These are phyloP conservation scores for Neomorphus geoffroyi DNA, from an alignment of 2,797 vertebrate species.

Conservation along the genomic window DNA sequence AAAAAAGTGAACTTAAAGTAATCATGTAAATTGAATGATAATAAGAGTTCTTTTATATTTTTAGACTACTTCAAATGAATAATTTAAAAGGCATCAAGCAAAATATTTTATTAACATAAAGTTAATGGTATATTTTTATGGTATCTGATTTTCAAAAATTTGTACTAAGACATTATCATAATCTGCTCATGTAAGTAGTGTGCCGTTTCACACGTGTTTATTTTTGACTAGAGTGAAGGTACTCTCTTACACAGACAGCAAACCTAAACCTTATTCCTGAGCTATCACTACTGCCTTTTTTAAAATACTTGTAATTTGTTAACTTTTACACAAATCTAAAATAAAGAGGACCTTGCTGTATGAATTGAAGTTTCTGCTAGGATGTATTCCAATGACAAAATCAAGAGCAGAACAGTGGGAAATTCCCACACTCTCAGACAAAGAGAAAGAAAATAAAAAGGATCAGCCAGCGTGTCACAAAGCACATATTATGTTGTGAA, in stretches of 20 bases:
- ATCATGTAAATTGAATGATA: slow-evolving; percentile 87
- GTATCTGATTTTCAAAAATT: slow-evolving; percentile 83
- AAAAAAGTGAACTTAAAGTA: slow-evolving; percentile 83
- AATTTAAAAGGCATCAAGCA: slow-evolving; percentile 83
- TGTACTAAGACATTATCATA: slow-evolving; percentile 78
- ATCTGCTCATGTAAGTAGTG: slow-evolving; percentile 78
- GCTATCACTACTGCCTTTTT: slow-evolving; percentile 47
- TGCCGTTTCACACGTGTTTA: slow-evolving; percentile 74
- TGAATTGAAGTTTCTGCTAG: slow-evolving; percentile 48
- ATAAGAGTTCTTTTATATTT: slow-evolving; percentile 85
- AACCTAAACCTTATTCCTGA: slow-evolving; percentile 63
- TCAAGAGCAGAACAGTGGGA: not conserved
- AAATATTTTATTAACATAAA: slow-evolving; percentile 88
- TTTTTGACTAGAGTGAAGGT: slow-evolving; percentile 75
- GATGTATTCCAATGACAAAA: not conserved
- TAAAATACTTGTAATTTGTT: slow-evolving; percentile 67
- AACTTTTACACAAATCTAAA: slow-evolving; percentile 36
- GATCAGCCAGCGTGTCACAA: not conserved
- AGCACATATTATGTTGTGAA: slow-evolving; percentile 5
- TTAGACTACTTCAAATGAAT: slow-evolving; percentile 84
- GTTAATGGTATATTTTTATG: slow-evolving; percentile 84
- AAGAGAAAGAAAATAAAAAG: slow-evolving; percentile 16
- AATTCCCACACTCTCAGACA: not conserved
- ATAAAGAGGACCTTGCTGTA: not conserved
- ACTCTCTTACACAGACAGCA: slow-evolving; percentile 63